These are phyloP conservation scores for Megaptera novaeangliae DNA, from an alignment of 2,113 vertebrate genomes.

Conservation along the genomic window DNA sequence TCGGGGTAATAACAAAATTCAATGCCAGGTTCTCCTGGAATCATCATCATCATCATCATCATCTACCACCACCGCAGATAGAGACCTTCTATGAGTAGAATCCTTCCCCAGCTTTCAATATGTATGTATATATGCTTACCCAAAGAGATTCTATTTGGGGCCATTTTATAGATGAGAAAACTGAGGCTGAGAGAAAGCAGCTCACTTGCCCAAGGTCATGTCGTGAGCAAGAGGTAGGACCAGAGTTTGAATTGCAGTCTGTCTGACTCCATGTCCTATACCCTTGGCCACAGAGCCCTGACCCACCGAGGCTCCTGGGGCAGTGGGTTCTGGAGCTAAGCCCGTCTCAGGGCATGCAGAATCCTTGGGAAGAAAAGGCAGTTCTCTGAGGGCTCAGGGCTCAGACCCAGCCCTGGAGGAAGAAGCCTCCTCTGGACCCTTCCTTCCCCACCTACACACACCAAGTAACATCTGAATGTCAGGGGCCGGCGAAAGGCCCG, in stretches of 20 bases:
- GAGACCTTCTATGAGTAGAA: not conserved
- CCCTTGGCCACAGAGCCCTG: not conserved
- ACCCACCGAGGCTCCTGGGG: too few species aligned
- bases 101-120: fast-evolving
- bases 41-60: not conserved
- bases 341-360: not conserved
- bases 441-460: too few species aligned
- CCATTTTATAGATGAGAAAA: not conserved
- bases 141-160: not conserved
- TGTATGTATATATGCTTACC: fast-evolving
- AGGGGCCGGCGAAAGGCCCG: not conserved
- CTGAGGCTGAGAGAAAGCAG: not conserved
- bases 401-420: not conserved
- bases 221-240: not conserved
- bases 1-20: not conserved
- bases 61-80: not conserved
- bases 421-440: not conserved
- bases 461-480: not conserved
- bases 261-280: not conserved
- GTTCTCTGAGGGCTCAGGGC: not conserved
- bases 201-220: not conserved
- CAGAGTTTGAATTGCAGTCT: not conserved
- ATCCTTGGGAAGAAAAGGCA: not conserved
- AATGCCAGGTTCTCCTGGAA: not conserved
- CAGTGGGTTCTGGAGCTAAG: not conserved